These are phyloP conservation scores for Odontamblyopus rebecca DNA, from an alignment of 2,797 vertebrate genomes.

Conservation along the genomic window DNA sequence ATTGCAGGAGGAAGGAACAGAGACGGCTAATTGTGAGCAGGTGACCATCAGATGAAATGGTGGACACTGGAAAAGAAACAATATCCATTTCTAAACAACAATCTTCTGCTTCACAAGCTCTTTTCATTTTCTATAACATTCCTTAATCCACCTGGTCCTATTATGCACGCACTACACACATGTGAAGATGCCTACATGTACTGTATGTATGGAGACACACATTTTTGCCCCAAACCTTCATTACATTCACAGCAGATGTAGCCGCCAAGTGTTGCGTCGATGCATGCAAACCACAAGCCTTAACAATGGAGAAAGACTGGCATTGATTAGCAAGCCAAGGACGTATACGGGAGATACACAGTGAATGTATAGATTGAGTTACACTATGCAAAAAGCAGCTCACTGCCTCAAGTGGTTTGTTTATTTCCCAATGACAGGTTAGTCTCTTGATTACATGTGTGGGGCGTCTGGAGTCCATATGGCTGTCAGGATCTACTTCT, in stretches of 20 bases:
- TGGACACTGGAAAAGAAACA: constrained; percentile 60
- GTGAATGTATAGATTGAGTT: constrained; percentile 24
- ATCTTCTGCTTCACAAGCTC: constrained; percentile 44
- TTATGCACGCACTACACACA: constrained; percentile 37
- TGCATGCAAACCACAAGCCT: constrained; percentile 22
- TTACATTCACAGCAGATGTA: constrained; percentile 23
- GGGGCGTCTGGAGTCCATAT: constrained; percentile 71
- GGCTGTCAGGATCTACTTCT: constrained; percentile 57
- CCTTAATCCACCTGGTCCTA: constrained; percentile 55
- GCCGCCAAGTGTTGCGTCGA: constrained; percentile 34
- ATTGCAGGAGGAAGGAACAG: constrained; percentile 24
- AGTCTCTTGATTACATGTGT: constrained; percentile 55
- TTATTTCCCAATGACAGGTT: constrained; percentile 56
- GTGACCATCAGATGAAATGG: constrained; percentile 37
- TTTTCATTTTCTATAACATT: constrained; percentile 69
- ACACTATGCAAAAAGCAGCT: constrained; percentile 22
- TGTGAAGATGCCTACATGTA: constrained; percentile 23
- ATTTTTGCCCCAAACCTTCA: constrained; percentile 10
- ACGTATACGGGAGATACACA: constrained; percentile 9
- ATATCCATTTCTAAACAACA: constrained; percentile 51
- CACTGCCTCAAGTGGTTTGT: constrained; percentile 31
- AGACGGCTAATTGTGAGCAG: constrained; percentile 69
- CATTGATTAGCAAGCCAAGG: constrained; percentile 29
- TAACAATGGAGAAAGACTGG: constrained; percentile 31
- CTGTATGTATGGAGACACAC: constrained; percentile 15